Evolutionary conservation across 2,888 invertebrate genomes (phyloP).

Genomic region (Diarsia brunnea): DNA sequence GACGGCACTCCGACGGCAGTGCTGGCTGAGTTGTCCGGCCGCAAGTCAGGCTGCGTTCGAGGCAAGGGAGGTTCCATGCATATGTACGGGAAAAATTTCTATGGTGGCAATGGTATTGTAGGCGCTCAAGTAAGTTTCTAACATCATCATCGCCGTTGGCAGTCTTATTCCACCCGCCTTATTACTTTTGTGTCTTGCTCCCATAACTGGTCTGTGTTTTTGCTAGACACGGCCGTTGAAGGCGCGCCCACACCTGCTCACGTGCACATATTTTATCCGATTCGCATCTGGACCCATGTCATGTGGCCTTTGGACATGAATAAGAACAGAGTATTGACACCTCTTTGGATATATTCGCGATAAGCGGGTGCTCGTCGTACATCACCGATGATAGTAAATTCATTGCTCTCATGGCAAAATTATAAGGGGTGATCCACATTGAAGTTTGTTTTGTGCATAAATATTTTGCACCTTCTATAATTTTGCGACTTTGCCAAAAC

Average conservation of each 20-base stretch:
- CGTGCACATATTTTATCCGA: no score
- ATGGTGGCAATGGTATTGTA: slow-evolving; percentile 43
- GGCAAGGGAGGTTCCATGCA: slow-evolving; percentile 47
- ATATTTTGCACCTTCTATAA: neutral
- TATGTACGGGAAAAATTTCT: slow-evolving; percentile 30
- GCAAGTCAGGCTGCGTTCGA: slow-evolving; percentile 12
- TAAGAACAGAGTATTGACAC: no score
- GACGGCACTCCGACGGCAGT: neutral
- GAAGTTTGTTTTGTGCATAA: neutral
- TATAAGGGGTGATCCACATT: neutral
- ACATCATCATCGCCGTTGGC: no score
- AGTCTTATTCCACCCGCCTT: neutral
- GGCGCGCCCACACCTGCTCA: neutral
- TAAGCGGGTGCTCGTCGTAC: neutral
- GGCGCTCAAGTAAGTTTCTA: slow-evolving; percentile 26
- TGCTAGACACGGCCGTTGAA: neutral
- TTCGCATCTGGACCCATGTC: no score
- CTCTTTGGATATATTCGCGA: no score
- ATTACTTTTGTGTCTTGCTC: neutral
- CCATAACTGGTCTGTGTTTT: neutral
- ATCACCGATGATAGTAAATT: neutral
- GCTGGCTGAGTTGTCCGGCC: slow-evolving; percentile 27
- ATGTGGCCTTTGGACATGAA: no score
- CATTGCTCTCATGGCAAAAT: neutral
- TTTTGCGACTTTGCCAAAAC: neutral